phyloP scores from a whole-genome alignment of 2,888 invertebrate genomes.

The Scaptomyza cyrtandrae region DNA sequence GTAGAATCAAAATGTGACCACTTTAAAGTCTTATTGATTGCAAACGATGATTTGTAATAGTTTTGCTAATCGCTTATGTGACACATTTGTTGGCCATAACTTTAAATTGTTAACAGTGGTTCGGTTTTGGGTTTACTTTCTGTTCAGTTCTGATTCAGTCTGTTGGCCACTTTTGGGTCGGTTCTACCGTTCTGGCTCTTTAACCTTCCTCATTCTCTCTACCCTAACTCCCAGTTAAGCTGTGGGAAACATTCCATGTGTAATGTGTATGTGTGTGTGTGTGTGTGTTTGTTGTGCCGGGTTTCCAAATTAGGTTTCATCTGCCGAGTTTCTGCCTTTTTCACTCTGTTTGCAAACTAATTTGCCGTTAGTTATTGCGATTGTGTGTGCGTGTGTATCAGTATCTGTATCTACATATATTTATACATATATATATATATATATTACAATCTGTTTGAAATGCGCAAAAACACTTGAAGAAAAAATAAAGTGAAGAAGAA shows the following conservation, averaged over 20 bases:
- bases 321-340: slow-evolving; percentile 73
- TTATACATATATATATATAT: slow-evolving; percentile 8
- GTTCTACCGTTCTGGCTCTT: background rate
- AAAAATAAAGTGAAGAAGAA: background rate
- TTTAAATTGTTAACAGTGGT: slow-evolving; percentile 40
- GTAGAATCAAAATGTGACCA: background rate
- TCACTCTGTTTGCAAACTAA: slow-evolving; percentile 80
- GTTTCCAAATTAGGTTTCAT: slow-evolving; percentile 72
- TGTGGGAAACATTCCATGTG: slow-evolving; percentile 29
- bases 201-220: background rate
- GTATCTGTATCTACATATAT: slow-evolving; percentile 16
- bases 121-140: slow-evolving; percentile 17
- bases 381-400: slow-evolving; percentile 34
- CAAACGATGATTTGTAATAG: background rate
- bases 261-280: slow-evolving; percentile 9
- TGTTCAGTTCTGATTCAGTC: slow-evolving; percentile 30
- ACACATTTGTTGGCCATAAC: slow-evolving; percentile 33
- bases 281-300: slow-evolving; percentile 33
- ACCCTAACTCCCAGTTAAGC: background rate
- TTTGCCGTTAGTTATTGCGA: slow-evolving; percentile 77
- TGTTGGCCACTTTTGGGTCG: slow-evolving; percentile 34
- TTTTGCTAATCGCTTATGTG: background rate
- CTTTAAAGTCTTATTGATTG: background rate
- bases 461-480: slow-evolving; percentile 11
- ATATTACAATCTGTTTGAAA: slow-evolving; percentile 13